Percentiles rank a stretch among this genome's conserved stretches.
phyloP scores from a whole-genome alignment of 2,888 invertebrate genomes.

The Petrolisthes cinctipes region DNA sequence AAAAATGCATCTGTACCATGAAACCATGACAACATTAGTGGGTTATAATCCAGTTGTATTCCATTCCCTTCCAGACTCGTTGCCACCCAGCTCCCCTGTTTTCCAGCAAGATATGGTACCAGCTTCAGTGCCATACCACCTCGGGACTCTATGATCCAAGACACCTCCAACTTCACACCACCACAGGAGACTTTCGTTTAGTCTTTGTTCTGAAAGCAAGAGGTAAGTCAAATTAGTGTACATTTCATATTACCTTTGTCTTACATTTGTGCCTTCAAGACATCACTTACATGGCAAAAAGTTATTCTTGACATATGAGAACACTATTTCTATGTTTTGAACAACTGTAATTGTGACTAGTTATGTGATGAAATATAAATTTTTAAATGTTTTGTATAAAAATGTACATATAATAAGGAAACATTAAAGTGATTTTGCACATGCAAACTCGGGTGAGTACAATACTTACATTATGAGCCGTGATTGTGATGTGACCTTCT shows the following conservation, averaged over 20 bases:
- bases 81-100: background rate
- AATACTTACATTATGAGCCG: slow-evolving; percentile 52
- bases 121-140: background rate
- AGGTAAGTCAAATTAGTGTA: too few species aligned
- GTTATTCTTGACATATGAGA: too few species aligned
- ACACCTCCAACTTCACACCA: slow-evolving; percentile 8
- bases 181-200: slow-evolving; percentile 37
- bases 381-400: too few species aligned
- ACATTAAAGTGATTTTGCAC: too few species aligned
- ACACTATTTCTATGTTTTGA: too few species aligned
- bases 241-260: background rate
- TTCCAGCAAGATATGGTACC: background rate
- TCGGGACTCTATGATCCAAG: background rate
- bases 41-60: slow-evolving; percentile 10
- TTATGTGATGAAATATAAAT: too few species aligned
- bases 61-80: background rate
- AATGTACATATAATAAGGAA: too few species aligned
- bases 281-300: too few species aligned
- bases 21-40: slow-evolving; percentile 36
- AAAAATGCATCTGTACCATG: slow-evolving; percentile 33
- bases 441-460: too few species aligned
- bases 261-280: background rate
- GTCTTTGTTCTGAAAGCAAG: slow-evolving; percentile 44
- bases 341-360: too few species aligned
- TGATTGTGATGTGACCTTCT: slow-evolving; percentile 55